Conservation (phyloP, 1,140 invertebrate genomes). For the Triops cancriformis region DNA sequence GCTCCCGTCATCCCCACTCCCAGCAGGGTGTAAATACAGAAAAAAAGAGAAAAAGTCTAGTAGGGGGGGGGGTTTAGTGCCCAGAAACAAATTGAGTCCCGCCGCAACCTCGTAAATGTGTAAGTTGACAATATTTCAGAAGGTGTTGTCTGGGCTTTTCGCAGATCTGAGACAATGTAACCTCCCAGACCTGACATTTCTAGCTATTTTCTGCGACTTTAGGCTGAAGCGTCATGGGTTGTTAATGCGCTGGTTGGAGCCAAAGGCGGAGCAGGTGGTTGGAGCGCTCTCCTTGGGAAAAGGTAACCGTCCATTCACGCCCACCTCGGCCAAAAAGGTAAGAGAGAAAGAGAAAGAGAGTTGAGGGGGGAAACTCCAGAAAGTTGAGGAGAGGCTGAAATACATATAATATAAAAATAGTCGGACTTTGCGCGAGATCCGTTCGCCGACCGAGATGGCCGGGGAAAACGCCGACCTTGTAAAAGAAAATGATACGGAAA, state of each 20-base stretch:
- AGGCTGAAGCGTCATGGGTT: neutral
- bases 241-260: neutral
- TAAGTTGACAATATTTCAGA: neutral
- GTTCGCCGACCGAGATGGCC: neutral
- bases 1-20: neutral
- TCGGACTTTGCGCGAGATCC: neutral
- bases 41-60: neutral
- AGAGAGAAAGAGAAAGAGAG: too few relatives aligned
- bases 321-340: neutral
- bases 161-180: neutral
- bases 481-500: slow-evolving; percentile 1
- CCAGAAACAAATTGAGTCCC: neutral
- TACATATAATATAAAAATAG: neutral
- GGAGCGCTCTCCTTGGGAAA: neutral
- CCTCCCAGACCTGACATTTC: neutral
- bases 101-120: neutral
- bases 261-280: neutral
- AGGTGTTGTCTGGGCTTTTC: neutral
- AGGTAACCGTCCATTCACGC: neutral
- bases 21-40: neutral
- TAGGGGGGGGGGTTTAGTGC: neutral
- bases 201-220: neutral
- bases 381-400: neutral
- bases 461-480: neutral
- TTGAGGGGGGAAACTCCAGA: neutral